These are phyloP conservation scores for Onchidella celtica DNA, from an alignment of 2,888 invertebrate genomes.

Conservation along the genomic window DNA sequence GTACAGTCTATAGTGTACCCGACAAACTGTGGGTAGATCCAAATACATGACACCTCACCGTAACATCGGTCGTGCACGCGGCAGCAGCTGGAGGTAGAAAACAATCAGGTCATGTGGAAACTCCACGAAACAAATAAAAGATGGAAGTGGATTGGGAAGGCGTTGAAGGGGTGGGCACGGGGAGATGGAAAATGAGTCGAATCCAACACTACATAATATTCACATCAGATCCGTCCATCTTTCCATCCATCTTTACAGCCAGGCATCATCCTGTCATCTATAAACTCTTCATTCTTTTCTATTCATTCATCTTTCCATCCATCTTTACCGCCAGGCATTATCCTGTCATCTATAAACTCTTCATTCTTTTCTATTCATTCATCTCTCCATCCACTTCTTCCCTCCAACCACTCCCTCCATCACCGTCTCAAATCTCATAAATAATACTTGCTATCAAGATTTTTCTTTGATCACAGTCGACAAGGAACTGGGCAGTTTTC, in stretches of 20 bases:
- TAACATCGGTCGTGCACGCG: conserved; percentile 67
- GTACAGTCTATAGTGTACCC: conserved; percentile 59
- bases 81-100: conserved; percentile 62
- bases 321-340: neutral
- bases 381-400: neutral
- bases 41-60: conserved; percentile 59
- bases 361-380: neutral
- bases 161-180: too few relatives aligned
- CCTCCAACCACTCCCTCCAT: neutral
- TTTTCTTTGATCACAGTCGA: too few relatives aligned
- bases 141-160: too few relatives aligned
- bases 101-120: neutral
- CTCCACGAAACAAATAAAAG: too few relatives aligned
- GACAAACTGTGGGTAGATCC: conserved; percentile 63
- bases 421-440: too few relatives aligned
- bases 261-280: neutral
- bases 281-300: neutral
- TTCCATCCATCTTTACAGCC: neutral
- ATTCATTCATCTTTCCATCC: neutral
- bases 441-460: too few relatives aligned
- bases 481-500: too few relatives aligned
- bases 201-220: neutral
- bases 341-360: neutral
- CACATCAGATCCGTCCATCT: neutral
- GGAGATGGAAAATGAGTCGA: too few relatives aligned